A percentile compares a stretch with the other conserved stretches of the same genome.
phyloP scores from a whole-genome alignment of 2,113 vertebrate species.

The Prochilodus magdalenae region DNA sequence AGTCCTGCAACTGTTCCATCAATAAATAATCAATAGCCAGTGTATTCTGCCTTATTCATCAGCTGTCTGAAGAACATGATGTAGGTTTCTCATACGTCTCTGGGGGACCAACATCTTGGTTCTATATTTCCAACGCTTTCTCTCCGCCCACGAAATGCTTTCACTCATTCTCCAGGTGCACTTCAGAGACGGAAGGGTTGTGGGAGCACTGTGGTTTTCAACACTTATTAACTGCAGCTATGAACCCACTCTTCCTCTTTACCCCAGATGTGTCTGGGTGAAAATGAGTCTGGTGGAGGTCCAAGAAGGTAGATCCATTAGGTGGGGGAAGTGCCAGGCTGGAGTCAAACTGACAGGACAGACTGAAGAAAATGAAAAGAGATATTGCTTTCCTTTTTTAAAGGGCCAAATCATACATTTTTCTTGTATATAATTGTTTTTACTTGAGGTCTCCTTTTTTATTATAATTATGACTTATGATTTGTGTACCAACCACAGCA shows the following conservation, averaged over 20 bases:
- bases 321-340: constrained; percentile 12
- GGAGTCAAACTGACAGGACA: constrained; percentile 24
- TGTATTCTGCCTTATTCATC: neutral
- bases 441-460: no score
- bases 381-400: no score
- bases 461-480: no score
- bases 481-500: no score
- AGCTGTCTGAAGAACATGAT: neutral
- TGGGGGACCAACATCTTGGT: neutral
- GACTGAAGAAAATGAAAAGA: no score
- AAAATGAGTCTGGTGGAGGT: constrained; percentile 8
- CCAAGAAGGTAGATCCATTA: constrained; percentile 16
- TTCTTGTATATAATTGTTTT: no score
- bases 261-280: constrained; percentile 11
- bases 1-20: neutral
- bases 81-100: constrained; percentile 18
- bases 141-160: constrained; percentile 13
- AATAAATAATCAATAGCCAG: constrained; percentile 1
- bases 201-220: constrained; percentile 11
- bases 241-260: constrained; percentile 27
- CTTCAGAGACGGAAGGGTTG: neutral
- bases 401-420: no score
- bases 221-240: constrained; percentile 31
- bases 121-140: constrained; percentile 19
- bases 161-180: constrained; percentile 19